Evolutionary conservation across 2,888 invertebrate genomes (phyloP).

Genomic region (Rhingia rostrata): DNA sequence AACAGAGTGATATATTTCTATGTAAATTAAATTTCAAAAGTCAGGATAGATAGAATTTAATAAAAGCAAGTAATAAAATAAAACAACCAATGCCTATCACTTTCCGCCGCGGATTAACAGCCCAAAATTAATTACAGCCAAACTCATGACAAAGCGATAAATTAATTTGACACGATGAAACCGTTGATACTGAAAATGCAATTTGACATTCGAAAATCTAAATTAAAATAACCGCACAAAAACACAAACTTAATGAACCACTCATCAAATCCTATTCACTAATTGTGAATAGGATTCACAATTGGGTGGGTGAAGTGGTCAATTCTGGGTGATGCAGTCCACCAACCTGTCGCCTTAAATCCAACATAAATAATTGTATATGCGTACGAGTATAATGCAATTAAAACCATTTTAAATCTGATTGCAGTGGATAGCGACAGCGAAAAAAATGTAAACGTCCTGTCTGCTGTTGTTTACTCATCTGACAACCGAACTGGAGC

Average conservation of each 20-base stretch:
- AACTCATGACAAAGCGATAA: constrained; percentile 61
- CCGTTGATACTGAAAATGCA: constrained; percentile 42
- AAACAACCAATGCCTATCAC: background rate
- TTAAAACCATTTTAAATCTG: constrained; percentile 44
- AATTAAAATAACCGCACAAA: constrained; percentile 58
- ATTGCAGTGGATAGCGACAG: background rate
- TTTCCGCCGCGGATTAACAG: constrained; percentile 18
- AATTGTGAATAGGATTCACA: background rate
- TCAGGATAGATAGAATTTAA: background rate
- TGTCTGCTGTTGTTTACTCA: constrained; percentile 33
- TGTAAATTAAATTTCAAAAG: too few relatives aligned
- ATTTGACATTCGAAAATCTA: constrained; percentile 68
- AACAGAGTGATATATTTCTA: too few relatives aligned
- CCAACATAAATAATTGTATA: constrained; percentile 22
- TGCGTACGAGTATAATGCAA: constrained; percentile 39
- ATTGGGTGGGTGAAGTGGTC: background rate
- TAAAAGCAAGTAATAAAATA: background rate
- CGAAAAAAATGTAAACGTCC: constrained; percentile 20
- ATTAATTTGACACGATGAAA: constrained; percentile 65
- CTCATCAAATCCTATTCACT: constrained; percentile 41
- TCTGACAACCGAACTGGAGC: constrained; percentile 37
- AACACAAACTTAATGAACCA: constrained; percentile 65
- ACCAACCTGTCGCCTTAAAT: constrained; percentile 15
- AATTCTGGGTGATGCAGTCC: background rate
- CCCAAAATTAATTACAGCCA: constrained; percentile 64